A percentile compares a stretch with the other conserved stretches of the same genome.
phyloP scores from a whole-genome alignment of 2,797 vertebrate species.

The Prunella strophiata region DNA sequence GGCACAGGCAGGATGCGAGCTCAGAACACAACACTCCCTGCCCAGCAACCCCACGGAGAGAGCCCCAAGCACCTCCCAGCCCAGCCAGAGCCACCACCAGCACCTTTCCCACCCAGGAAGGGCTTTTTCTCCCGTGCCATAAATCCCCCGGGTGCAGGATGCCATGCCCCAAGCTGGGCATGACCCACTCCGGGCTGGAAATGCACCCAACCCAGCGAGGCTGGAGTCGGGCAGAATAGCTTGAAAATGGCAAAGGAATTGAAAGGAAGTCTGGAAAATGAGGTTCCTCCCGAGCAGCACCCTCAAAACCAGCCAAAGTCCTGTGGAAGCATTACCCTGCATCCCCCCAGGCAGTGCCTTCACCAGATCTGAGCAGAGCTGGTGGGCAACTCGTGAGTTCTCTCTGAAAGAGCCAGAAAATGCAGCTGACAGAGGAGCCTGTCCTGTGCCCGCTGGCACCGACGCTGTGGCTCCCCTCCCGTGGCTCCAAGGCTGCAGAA shows the following conservation, averaged over 20 bases:
- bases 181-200: fast-evolving
- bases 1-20: conserved; percentile 39
- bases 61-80: neutral
- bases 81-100: fast-evolving
- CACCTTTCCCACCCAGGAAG: fast-evolving
- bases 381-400: fast-evolving
- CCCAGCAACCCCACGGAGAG: conserved; percentile 25
- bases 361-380: neutral
- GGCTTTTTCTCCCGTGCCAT: fast-evolving
- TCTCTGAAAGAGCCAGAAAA: neutral
- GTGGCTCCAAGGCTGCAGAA: neutral
- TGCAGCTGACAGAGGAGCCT: neutral
- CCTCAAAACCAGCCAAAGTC: fast-evolving
- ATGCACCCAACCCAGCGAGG: neutral
- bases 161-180: fast-evolving
- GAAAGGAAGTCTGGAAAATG: neutral
- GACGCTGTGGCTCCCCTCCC: neutral
- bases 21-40: neutral
- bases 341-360: neutral
- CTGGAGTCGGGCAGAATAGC: fast-evolving
- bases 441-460: neutral
- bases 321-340: neutral
- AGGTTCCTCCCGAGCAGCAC: fast-evolving
- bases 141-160: neutral
- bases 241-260: neutral